These are phyloP conservation scores for Encarsia formosa DNA, from an alignment of 2,888 invertebrate genomes.

Conservation along the genomic window DNA sequence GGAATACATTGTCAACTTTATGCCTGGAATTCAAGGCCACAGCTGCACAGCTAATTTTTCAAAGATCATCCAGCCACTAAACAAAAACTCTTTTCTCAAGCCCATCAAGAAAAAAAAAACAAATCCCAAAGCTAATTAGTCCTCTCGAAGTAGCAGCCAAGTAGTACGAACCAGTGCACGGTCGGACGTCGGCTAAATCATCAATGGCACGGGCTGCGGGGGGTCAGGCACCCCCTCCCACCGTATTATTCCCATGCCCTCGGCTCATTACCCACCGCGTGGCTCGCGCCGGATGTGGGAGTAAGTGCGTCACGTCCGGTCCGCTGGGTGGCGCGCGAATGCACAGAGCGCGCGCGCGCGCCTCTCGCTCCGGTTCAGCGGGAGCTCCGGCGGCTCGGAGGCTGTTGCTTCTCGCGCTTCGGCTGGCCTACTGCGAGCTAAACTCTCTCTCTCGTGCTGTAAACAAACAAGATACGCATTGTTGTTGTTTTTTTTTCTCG, in stretches of 20 bases:
- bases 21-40: no score
- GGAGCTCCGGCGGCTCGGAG: background rate
- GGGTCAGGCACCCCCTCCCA: background rate
- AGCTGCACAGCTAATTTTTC: no score
- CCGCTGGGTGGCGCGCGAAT: background rate
- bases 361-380: background rate
- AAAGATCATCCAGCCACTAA: no score
- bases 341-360: background rate
- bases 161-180: background rate
- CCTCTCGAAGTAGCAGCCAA: background rate
- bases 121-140: no score
- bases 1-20: no score
- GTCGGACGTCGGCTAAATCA: no score
- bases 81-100: no score
- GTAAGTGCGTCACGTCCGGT: background rate
- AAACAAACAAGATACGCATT: no score
- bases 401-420: constrained; percentile 21
- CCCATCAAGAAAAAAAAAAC: no score
- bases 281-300: background rate
- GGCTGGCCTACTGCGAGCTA: constrained; percentile 1
- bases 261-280: background rate
- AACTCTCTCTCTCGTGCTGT: background rate
- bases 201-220: background rate
- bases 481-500: no score
- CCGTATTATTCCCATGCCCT: background rate